Evolutionary conservation across 1,140 invertebrate genomes (phyloP), one percentile per base, ranked within the genome.

Genomic region (Himalopsyche phryganea): DNA sequence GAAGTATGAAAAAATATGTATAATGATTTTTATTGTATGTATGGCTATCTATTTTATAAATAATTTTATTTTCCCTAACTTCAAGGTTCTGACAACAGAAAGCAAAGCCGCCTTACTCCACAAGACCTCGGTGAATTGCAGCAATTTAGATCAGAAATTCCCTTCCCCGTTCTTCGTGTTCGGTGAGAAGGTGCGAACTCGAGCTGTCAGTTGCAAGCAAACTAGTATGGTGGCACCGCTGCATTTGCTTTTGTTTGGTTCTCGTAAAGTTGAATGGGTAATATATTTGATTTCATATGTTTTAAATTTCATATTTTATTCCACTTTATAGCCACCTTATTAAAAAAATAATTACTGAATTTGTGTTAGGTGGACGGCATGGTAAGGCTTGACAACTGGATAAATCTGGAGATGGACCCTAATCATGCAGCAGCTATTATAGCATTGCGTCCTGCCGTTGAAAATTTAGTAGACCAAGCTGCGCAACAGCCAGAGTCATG

Each of bases 161-260:
- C 90, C 91, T 0, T 96, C 88, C 55, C 96, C 96, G 2, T 93
- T 97, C 68, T 98, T 99, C 71, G 91, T 98, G 32, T 99, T 98
- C 74, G 94, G 94, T 1, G 96, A 99, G 79, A 98, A 99, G 83
- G 94, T 98, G 42, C 84, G 96, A 49, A 98, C 96, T 0, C 80
- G 91, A 63, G 94, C 95, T 5, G 94, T 98, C n/a, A 91, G 91
- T 11, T 98, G 94, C 72, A 98, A 98, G 71, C 94, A 97, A 77
- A 90, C 96, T 81, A 94, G 93, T 0, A 98, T 98, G 94, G 88
- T 98, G 1, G 87, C 94, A 1, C 94, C 96, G 0, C 72, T 98
- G 56, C 96, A 98, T 75, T 75, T 98, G 4, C 71, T 99, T 58
- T 72, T 98, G 5, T 98, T 98, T 77, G 96, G 89, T 3, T 86